Conservation (phyloP, 2,113 vertebrate genomes). For the Dendrocopos noguchii region DNA sequence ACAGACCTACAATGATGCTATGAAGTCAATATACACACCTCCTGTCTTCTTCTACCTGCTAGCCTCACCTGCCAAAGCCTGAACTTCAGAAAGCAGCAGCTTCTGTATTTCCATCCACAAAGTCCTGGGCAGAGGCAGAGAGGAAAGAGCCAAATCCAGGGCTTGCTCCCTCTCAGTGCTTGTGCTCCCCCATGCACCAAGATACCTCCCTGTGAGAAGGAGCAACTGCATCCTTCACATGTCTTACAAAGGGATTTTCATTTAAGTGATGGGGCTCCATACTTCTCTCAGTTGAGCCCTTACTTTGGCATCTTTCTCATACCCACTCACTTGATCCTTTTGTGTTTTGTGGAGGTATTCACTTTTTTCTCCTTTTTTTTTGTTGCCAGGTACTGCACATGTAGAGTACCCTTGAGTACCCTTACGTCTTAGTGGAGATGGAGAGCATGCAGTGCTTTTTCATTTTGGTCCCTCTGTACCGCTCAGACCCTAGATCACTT, state of each 20-base stretch:
- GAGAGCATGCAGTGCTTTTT: not conserved
- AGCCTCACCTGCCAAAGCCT: not conserved
- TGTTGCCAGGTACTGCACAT: not conserved
- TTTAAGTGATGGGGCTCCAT: not conserved
- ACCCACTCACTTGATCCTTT: not conserved
- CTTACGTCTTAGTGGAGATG: not conserved
- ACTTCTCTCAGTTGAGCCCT: not conserved
- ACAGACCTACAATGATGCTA: not conserved
- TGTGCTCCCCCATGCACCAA: not conserved
- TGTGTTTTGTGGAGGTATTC: not conserved
- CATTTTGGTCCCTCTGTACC: not conserved
- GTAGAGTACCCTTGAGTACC: not conserved
- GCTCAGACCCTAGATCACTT: not conserved
- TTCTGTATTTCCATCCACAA: not conserved
- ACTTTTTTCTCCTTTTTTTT: not conserved
- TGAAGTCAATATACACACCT: not conserved
- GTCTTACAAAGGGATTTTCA: not conserved
- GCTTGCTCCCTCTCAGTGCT: not conserved
- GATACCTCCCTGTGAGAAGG: not conserved
- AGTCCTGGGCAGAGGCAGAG: not conserved
- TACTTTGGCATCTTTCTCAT: not conserved
- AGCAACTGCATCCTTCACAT: not conserved
- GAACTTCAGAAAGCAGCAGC: not conserved
- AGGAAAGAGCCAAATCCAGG: not conserved
- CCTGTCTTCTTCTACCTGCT: not conserved